Evolutionary conservation across 2,113 vertebrate genomes (phyloP), one percentile per base, ranked within the genome.

Genomic region (Sander lucioperca): DNA sequence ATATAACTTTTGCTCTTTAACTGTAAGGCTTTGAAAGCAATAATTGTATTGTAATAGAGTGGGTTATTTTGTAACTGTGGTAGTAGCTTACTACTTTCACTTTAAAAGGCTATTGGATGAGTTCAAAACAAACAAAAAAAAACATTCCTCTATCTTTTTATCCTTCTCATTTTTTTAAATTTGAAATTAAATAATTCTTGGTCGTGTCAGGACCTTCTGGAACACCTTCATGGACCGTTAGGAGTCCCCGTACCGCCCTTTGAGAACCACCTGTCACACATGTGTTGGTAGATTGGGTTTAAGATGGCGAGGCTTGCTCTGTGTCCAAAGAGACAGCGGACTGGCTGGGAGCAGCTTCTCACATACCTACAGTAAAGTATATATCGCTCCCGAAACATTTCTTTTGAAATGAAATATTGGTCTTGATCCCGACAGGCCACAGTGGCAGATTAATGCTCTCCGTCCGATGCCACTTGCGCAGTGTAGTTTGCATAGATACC

Each of bases 401-500:
- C 0, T 33, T 33, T 30, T 3, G 30, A 30, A 30, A 30, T 3
- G 30, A 30, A 30, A 5, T 30, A 30, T 5, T 33, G 30, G 30
- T 3, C 30, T 33, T 5, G 30, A 33, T 33, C 30, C 30, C 30
- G 30, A 33, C 30, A 5, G 4, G 30, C 5, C 30, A 5, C 30
- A 33, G 30, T 33, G 30, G 30, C 30, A 5, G 5, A 33, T 33
- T 33, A 33, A 33, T 1, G 5, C 5, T 33, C n/a, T 64, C 13
- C 39, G 70, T 39, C 67, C 14, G 12, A 10, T 56, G 53, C 15
- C 67, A 6, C 61, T 59, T 45, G 18, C 71, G 5, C 18, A 6
- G 51, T 54, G 61, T 64, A 59, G 2, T 94, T 96, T 96, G 94
- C 95, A 96, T 96, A 92, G 93, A 94, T 95, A 91, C 43, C 62